Conservation (phyloP, 2,888 invertebrate species). For the Spialia ferax region DNA sequence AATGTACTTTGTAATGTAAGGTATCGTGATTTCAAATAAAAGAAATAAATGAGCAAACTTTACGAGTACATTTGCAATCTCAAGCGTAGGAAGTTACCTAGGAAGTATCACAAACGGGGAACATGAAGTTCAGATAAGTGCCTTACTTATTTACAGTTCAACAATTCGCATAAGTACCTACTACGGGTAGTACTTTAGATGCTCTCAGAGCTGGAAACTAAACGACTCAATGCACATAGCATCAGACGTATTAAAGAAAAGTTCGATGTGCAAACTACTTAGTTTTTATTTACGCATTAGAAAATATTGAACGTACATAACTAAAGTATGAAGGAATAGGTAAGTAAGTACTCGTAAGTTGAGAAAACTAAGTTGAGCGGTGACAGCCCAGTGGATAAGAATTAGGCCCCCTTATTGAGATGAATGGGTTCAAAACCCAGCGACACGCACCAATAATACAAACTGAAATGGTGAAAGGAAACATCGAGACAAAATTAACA, state of each 20-base stretch:
- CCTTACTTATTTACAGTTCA: slow-evolving; percentile 13
- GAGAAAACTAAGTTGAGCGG: too few species aligned
- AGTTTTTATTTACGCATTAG: background rate
- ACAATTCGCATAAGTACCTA: background rate
- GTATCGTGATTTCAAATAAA: background rate
- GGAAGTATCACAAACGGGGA: background rate
- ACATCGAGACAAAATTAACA: too few species aligned
- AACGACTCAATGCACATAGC: background rate
- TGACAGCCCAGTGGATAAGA: too few species aligned
- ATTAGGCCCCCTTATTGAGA: too few species aligned
- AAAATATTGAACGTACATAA: background rate
- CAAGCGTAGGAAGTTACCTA: background rate
- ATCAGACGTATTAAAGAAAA: background rate
- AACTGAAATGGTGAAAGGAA: too few species aligned
- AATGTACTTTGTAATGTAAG: too few species aligned
- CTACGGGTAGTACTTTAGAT: background rate
- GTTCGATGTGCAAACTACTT: background rate
- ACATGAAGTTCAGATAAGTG: slow-evolving; percentile 2
- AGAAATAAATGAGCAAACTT: background rate
- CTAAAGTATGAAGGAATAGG: too few species aligned
- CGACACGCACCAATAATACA: too few species aligned
- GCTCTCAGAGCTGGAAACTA: background rate
- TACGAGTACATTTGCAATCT: too few species aligned
- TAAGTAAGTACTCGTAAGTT: too few species aligned
- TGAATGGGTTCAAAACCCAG: too few species aligned